Base-by-base conservation (phyloP, 2,113 vertebrate genomes). In the Uria lomvia region DNA sequence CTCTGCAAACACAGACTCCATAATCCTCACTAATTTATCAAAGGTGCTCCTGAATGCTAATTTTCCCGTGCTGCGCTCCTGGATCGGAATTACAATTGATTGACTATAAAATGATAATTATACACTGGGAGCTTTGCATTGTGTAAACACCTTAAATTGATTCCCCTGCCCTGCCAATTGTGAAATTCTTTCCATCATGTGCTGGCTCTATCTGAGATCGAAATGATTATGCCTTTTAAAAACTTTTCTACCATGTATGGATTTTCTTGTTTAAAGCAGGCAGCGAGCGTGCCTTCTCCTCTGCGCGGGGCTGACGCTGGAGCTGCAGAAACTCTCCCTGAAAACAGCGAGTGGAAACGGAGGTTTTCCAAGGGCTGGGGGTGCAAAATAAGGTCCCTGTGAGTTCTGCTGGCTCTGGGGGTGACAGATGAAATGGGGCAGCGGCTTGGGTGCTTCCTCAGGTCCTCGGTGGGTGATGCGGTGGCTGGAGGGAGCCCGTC, bases 41-140 rank as follows among this genome's bases (percentile, higher is more conserved):
- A 56, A 96, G 94, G 77, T 94, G 63, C 82, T 94, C 47, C 74
- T 59, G 89, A 90, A 88, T 91, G 92, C 82, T 90, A 71, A 95
- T 86, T 85, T 86, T 70, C 74, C 49, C 0, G 5, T 43, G 23
- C 79, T 29, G 87, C 2, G 1, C 82, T 94, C 94, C 86, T 90
- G 74, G 95, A 90, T 95, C 81, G 63, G 91, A 94, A 87, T 86
- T 84, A 73, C 72, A 80, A 95, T 79, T 86, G 94, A 96, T 96
- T 95, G 90, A 88, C 91, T 94, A 91, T 93, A 90, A 97, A 96
- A 97, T 92, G 74, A 93, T 97, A 95, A 97, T 97, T 95, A 93
- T 84, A 94, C 85, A 84, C 92, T 34, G 73, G 79, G 93, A 88
- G 82, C 90, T 96, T 80, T 92, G 81, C 94, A 70, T 94, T 92